Base-by-base conservation (phyloP, 2,113 vertebrate genomes). In the Stegastes partitus region DNA sequence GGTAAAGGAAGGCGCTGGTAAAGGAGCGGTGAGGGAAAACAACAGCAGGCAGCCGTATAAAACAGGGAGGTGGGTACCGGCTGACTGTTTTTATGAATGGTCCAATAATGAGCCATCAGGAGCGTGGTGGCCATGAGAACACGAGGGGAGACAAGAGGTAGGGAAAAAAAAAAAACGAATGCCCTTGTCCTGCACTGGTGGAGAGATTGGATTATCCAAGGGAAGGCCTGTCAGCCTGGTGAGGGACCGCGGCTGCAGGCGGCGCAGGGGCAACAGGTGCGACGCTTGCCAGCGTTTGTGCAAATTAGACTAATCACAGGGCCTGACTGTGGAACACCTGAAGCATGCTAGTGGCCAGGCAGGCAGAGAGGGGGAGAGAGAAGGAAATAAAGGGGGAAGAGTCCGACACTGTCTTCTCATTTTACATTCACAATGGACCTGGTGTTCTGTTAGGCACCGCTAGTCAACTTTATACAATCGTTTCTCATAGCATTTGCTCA, bases 231-330 rank as follows among this genome's bases (percentile, higher is more conserved):
- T 92, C 91, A 92, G 89, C 71, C 81, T 21, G 86, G 80, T 87
- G 91, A 93, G 87, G 66, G 66, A 71, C 81, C 62, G 34, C 37
- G 67, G 90, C 92, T 92, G 86, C 88, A 86, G 90, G 93, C 91
- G 4, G 74, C 63, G 25, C 77, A 49, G 81, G 88, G 92, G 92
- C 93, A 95, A 95, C 94, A 94, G 94, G 93, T 95, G 93, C 75
- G 19, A 42, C 31, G 23, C 86, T 89, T 25, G 56, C 82, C 86
- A 61, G 71, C 54, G 50, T 83, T 91, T 90, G 79, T 84, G 87
- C 89, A 92, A 93, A 94, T 94, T 87, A 92, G 82, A 94, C 88
- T 93, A 91, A 94, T 93, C 87, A 81, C 82, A 80, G 74, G 81
- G 78, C 80, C 87, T 62, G 70, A 56, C 84, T 75, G 79, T 82